Conservation (phyloP, 2,113 vertebrate genomes). For the Rhinogobius similis region DNA sequence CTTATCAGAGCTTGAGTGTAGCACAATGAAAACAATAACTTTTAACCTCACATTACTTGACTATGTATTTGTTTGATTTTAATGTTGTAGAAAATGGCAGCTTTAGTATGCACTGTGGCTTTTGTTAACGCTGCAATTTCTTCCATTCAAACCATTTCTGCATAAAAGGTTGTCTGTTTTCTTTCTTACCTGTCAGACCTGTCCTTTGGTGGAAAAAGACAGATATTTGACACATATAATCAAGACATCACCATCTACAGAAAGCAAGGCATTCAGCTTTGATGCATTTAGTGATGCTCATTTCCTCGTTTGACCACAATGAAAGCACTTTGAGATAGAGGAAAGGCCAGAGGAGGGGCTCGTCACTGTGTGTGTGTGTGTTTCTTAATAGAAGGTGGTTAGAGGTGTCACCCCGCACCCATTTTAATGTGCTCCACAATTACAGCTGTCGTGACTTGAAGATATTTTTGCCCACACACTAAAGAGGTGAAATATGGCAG, state of each 20-base stretch:
- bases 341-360: slow-evolving; percentile 26
- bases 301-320: slow-evolving; percentile 72
- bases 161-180: slow-evolving; percentile 26
- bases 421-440: slow-evolving; percentile 78
- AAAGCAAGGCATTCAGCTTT: slow-evolving; percentile 65
- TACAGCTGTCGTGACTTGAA: slow-evolving; percentile 74
- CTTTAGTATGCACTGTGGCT: background rate
- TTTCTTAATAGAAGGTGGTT: slow-evolving; percentile 76
- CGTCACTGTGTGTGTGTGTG: slow-evolving; percentile 50
- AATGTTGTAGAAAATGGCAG: background rate
- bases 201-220: slow-evolving; percentile 30
- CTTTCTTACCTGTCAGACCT: slow-evolving; percentile 28
- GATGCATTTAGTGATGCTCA: slow-evolving; percentile 58
- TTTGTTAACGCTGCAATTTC: slow-evolving; percentile 2
- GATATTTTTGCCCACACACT: slow-evolving; percentile 49
- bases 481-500: slow-evolving; percentile 62
- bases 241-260: slow-evolving; percentile 69
- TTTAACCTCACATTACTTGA: too few species aligned
- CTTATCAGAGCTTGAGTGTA: background rate
- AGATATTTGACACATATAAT: slow-evolving; percentile 62
- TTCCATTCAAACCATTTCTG: slow-evolving; percentile 4
- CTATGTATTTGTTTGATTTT: too few species aligned
- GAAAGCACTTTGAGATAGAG: slow-evolving; percentile 47
- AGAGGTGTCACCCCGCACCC: slow-evolving; percentile 76
- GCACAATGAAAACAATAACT: background rate